Evolutionary conservation across 2,888 invertebrate species (phyloP), one percentile per base, ranked within the genome.

Genomic region (Rhyacophila evoluta): DNA sequence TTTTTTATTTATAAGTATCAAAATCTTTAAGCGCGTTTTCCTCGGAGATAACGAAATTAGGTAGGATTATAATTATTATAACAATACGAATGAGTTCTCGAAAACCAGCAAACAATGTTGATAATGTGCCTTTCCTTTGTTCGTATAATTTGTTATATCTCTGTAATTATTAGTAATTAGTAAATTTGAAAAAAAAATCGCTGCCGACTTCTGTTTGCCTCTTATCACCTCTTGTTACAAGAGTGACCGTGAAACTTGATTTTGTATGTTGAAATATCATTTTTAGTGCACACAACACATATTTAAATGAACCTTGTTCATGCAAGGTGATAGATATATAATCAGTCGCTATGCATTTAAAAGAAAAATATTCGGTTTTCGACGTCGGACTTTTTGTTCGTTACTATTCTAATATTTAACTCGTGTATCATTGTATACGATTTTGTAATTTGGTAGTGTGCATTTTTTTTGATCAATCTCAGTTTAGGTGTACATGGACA

Each of bases 241-340:
- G 19, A 55, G 19, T 55, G 55, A 55, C 55, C 55, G 55, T 55
- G 55, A 25, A 55, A 25, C 15, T 55, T 55, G 8, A 55, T 10
- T 10, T 8, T 10, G 39, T 19, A 25, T 55, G 55, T 19, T 19
- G 55, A 55, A 55, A 55, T 8, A 55, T 55, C 19, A 19, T 55
- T 55, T 55, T 55, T 55, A 15, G 55, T 55, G 55, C 55, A 19
- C 10, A 8, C 55, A 33, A 6, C 29, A 33, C 6, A 12, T 19
- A 55, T 25, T 55, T 55, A 55, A 55, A 25, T 55, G 55, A 55
- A 55, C 55, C 25, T 55, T 55, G 55, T 55, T 55, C 55, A 55
- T 55, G 12, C 55, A 55, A 55, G 55, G 55, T 25, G 25, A 55
- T 55, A 33, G 8, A 19, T 55, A 55, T 19, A 19, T 12, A 8